A percentile compares a stretch with the other conserved stretches of the same genome.
These are phyloP conservation scores for Chelmon rostratus DNA, from an alignment of 2,797 vertebrate species.

Conservation along the genomic window DNA sequence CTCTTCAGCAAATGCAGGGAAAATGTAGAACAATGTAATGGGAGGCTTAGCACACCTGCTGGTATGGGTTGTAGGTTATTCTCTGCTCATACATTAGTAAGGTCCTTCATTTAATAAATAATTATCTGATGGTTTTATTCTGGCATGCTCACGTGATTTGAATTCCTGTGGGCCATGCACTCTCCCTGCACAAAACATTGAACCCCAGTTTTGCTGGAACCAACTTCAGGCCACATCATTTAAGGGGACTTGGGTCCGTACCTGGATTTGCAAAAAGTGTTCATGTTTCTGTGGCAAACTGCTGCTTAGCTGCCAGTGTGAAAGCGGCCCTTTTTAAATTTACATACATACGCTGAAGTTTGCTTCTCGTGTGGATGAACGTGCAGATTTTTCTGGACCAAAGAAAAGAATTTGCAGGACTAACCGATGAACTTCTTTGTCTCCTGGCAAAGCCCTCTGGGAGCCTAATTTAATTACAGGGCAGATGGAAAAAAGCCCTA, in stretches of 20 bases:
- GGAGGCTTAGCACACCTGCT: too few species aligned
- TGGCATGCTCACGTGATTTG: neutral
- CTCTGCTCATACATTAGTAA: neutral
- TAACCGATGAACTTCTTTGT: slow-evolving; percentile 22
- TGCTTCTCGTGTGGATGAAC: slow-evolving; percentile 1
- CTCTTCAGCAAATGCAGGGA: too few species aligned
- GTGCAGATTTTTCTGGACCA: neutral
- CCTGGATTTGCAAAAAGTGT: neutral
- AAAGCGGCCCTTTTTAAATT: neutral
- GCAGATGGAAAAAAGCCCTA: slow-evolving; percentile 51
- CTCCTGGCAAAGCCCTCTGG: slow-evolving; percentile 33
- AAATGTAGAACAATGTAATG: too few species aligned
- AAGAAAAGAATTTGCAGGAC: neutral
- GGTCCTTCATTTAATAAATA: neutral
- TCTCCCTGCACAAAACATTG: neutral
- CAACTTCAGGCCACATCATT: neutral
- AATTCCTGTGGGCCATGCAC: neutral
- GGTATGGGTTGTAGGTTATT: neutral
- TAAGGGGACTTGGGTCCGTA: neutral
- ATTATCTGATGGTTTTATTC: neutral
- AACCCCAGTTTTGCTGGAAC: neutral
- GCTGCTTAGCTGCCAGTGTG: neutral
- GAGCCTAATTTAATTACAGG: slow-evolving; percentile 71
- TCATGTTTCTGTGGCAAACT: neutral
- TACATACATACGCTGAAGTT: neutral